Base-by-base conservation (phyloP, 2,888 invertebrate genomes). In the Stenurella melanura region DNA sequence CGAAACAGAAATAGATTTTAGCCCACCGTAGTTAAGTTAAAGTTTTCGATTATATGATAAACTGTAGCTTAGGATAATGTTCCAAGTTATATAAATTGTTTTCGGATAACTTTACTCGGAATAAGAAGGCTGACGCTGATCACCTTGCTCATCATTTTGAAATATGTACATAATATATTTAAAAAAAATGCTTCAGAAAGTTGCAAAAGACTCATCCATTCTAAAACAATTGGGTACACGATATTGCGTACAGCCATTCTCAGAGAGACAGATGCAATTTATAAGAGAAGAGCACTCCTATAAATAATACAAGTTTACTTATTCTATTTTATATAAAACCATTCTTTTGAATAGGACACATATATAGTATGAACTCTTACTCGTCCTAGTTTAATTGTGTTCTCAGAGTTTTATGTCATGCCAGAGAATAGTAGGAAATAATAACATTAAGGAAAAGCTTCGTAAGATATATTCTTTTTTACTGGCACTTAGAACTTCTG, bases 381-480 rank as follows among this genome's bases (percentile, higher is more conserved):
- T 15, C 42, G 42, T 12, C 42, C 15, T 42, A 42, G 12, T 11
- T 42, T 12, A 42, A 3, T 11, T 42, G 15, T 10, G 58, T 58
- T 21, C 21, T 10, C 11, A 12, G 58, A 19, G 58, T 58, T 58
- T 58, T 15, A 19, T 58, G 21, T 58, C 12, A 9, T 34, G 7
- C 6, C 6, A 34, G 7, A 9, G 30, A 10, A 19, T 19, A 21
- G 15, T 19, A 19, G 1, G 19, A 12, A 19, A 30, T 7, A 15
- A 5, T 6, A 38, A 38, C 34, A 64, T 38, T 34, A 64, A 17
- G 11, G 9, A 18, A 38, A 2, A 38, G 38, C 42, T 34, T 42
- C 42, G 12, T 42, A 17, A 63, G 21, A 30, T 30, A 61, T 61
- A 61, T 30, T 21, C 63, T 63, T 18, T 63, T 63, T 63, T 38